These are phyloP conservation scores for Amblyteles armatorius DNA, from an alignment of 2,888 invertebrate species.

Conservation along the genomic window DNA sequence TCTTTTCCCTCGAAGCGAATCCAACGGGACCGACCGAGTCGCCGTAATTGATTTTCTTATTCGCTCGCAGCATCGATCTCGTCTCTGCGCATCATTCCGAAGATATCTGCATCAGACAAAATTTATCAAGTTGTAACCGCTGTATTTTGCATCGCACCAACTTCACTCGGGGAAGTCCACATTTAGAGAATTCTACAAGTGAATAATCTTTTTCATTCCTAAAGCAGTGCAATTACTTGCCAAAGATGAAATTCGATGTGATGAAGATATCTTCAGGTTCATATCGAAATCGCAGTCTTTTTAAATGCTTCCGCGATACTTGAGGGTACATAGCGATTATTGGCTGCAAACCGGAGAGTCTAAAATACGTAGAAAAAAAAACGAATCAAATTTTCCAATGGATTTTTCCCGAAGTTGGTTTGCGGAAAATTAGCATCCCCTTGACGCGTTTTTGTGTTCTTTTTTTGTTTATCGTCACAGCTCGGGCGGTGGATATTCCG, in stretches of 20 bases:
- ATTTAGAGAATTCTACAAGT: too few species aligned
- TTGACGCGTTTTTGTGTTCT: background rate
- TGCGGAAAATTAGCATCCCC: background rate
- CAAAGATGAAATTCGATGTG: too few species aligned
- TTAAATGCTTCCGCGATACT: background rate
- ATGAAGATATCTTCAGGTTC: too few species aligned
- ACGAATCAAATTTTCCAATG: background rate
- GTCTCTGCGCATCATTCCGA: background rate
- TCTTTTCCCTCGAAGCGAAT: background rate
- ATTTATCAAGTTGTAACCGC: too few species aligned
- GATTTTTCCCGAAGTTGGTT: background rate
- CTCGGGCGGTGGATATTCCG: slow-evolving; percentile 72
- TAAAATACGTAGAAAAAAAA: background rate
- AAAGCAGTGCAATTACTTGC: too few species aligned
- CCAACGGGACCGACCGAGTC: background rate
- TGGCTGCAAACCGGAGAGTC: background rate
- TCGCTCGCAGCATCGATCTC: background rate
- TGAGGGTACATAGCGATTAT: background rate
- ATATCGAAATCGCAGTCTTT: background rate
- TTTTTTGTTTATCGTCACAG: slow-evolving; percentile 37
- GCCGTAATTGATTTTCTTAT: background rate
- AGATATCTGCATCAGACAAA: too few species aligned
- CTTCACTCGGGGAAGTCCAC: too few species aligned
- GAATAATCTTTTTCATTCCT: too few species aligned
- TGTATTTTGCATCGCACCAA: too few species aligned